Evolutionary conservation across 2,797 vertebrate genomes (phyloP).

Genomic region (Sparus aurata): DNA sequence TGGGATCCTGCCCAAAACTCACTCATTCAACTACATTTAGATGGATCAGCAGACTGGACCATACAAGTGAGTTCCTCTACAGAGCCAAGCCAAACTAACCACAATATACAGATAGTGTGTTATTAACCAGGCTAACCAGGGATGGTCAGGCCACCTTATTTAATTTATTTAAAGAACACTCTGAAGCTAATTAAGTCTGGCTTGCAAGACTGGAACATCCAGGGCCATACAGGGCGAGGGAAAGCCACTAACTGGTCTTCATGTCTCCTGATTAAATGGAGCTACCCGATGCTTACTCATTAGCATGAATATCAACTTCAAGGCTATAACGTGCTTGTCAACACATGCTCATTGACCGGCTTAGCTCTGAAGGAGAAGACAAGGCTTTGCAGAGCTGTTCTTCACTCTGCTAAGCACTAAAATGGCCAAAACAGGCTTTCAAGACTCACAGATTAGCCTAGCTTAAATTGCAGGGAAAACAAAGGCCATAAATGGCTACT

Average conservation of each 20-base stretch:
- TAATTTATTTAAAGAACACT: neutral
- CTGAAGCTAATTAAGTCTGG: neutral
- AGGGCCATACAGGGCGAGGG: neutral
- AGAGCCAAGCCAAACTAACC: neutral
- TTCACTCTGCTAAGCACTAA: slow-evolving; percentile 16
- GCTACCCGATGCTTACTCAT: neutral
- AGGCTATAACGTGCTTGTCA: neutral
- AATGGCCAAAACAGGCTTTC: slow-evolving; percentile 30
- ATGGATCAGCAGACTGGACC: neutral
- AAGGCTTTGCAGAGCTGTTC: slow-evolving; percentile 12
- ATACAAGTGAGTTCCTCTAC: too few relatives aligned
- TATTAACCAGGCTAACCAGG: neutral
- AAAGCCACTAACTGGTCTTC: neutral
- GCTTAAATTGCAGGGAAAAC: slow-evolving; percentile 31
- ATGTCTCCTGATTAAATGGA: neutral
- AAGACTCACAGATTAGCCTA: slow-evolving; percentile 44
- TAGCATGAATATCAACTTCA: slow-evolving; percentile 1
- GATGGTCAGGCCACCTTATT: neutral
- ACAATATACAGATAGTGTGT: neutral
- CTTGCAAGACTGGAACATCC: neutral
- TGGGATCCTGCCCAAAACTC: too few relatives aligned
- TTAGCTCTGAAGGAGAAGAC: slow-evolving; percentile 25
- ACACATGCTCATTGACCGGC: slow-evolving; percentile 13
- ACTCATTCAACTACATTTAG: neutral
- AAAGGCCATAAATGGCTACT: slow-evolving; percentile 42